phyloP scores from a whole-genome alignment of 92 coral and sea anemone species.

The Siderastrea radians region DNA sequence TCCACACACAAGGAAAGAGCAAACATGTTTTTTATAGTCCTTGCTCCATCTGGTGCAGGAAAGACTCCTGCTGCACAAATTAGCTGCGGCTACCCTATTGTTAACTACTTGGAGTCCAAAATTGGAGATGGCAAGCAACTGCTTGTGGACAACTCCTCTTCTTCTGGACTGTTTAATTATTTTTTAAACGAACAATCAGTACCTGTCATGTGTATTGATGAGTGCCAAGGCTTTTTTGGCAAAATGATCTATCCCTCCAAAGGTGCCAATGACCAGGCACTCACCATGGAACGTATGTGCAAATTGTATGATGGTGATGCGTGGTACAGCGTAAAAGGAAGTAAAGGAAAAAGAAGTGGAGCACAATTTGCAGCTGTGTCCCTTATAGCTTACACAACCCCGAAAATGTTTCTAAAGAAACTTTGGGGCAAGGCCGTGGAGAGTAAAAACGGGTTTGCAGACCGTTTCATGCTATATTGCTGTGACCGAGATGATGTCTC shows the following conservation, averaged over 20 bases:
- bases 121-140: conserved; percentile 30
- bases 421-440: conserved; percentile 32
- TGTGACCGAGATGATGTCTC: conserved; percentile 1
- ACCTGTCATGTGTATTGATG: neutral
- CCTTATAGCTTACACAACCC: conserved; percentile 23
- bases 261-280: conserved; percentile 1
- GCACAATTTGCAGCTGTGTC: conserved; percentile 23
- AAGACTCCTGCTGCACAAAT: too few species aligned
- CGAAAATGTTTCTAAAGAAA: conserved; percentile 15
- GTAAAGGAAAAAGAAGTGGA: conserved; percentile 37
- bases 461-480: conserved; percentile 13
- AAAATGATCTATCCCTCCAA: conserved; percentile 13
- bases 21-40: conserved; percentile 31
- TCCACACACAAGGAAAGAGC: conserved; percentile 23
- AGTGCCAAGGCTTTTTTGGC: neutral
- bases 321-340: conserved; percentile 56
- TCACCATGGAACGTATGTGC: conserved; percentile 43
- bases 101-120: conserved; percentile 32
- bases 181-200: conserved; percentile 20
- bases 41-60: too few species aligned
- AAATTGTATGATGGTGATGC: conserved; percentile 32
- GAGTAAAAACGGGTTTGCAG: conserved; percentile 29
- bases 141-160: neutral
- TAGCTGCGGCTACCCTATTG: conserved; percentile 15
- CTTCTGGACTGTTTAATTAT: conserved; percentile 44